Evolutionary conservation across 2,888 invertebrate species (phyloP).

Genomic region (Itoplectis maculator): DNA sequence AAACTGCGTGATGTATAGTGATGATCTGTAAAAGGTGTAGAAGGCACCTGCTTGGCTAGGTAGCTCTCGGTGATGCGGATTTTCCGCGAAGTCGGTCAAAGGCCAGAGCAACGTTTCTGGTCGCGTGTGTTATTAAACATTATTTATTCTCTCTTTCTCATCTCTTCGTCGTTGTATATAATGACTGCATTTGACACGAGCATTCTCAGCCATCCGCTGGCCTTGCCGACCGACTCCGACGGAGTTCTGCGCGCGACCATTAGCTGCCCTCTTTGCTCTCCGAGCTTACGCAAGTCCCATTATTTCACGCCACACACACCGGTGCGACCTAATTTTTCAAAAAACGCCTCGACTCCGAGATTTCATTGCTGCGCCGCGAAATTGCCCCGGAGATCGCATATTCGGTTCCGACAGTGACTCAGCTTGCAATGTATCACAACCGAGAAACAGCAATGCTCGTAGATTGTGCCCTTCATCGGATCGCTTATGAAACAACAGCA

Average conservation of each 20-base stretch:
- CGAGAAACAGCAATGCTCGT: too few relatives aligned
- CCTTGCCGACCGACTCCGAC: conserved; percentile 71
- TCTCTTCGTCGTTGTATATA: conserved; percentile 62
- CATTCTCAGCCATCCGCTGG: conserved; percentile 68
- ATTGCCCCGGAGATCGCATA: too few relatives aligned
- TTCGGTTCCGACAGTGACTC: too few relatives aligned
- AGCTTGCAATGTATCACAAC: too few relatives aligned
- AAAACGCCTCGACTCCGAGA: too few relatives aligned
- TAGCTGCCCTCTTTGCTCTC: conserved; percentile 40
- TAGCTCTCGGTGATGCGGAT: conserved; percentile 27
- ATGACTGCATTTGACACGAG: conserved; percentile 71
- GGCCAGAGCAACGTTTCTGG: conserved; percentile 46
- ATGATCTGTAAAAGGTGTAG: not conserved
- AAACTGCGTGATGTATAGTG: not conserved
- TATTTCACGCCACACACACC: conserved; percentile 44
- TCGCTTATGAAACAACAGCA: too few relatives aligned
- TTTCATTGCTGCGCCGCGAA: too few relatives aligned
- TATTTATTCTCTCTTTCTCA: conserved; percentile 65
- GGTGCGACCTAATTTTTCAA: not conserved
- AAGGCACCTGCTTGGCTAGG: not conserved
- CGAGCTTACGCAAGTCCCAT: conserved; percentile 55
- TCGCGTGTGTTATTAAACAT: conserved; percentile 67
- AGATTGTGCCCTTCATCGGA: too few relatives aligned
- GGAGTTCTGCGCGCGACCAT: conserved; percentile 44
- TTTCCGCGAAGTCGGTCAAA: conserved; percentile 66